phyloP scores from a whole-genome alignment of 2,888 invertebrate genomes.

The Myopa tessellatipennis region DNA sequence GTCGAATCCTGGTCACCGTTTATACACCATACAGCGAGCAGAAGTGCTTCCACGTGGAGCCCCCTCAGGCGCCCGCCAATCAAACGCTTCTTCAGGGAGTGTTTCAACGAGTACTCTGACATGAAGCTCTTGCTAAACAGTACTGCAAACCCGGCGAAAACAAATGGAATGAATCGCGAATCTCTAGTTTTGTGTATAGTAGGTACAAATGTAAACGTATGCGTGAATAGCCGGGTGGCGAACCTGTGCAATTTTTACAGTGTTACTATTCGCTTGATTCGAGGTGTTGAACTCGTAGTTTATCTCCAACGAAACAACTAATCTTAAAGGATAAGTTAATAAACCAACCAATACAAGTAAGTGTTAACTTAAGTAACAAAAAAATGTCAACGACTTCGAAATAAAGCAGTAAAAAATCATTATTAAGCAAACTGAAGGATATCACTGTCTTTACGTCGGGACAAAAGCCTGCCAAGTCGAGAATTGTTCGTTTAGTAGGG shows the following conservation, averaged over 20 bases:
- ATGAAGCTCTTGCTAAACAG: too few species aligned
- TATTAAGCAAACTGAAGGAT: slow-evolving; percentile 33
- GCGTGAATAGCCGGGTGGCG: neutral
- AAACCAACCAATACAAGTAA: slow-evolving; percentile 5
- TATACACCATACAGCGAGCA: too few species aligned
- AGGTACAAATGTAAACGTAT: too few species aligned
- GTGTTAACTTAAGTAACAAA: slow-evolving; percentile 24
- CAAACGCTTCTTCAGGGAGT: too few species aligned
- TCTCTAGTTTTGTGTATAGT: too few species aligned
- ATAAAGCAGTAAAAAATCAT: slow-evolving; percentile 17
- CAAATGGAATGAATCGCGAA: too few species aligned
- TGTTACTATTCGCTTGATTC: slow-evolving; percentile 42
- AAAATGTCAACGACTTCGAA: neutral
- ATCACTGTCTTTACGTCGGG: slow-evolving; percentile 49
- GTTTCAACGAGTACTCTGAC: too few species aligned
- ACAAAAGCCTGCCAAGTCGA: slow-evolving; percentile 70
- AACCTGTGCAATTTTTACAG: slow-evolving; percentile 51
- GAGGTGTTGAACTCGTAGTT: slow-evolving; percentile 3
- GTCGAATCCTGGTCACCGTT: too few species aligned
- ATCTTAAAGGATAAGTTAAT: neutral
- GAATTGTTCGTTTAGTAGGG: slow-evolving; percentile 64
- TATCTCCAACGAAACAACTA: neutral
- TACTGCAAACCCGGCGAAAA: too few species aligned
- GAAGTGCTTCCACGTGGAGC: too few species aligned
- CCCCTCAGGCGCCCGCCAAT: too few species aligned